phyloP scores from a whole-genome alignment of 2,113 vertebrate genomes.

The Oxyruncus cristatus region DNA sequence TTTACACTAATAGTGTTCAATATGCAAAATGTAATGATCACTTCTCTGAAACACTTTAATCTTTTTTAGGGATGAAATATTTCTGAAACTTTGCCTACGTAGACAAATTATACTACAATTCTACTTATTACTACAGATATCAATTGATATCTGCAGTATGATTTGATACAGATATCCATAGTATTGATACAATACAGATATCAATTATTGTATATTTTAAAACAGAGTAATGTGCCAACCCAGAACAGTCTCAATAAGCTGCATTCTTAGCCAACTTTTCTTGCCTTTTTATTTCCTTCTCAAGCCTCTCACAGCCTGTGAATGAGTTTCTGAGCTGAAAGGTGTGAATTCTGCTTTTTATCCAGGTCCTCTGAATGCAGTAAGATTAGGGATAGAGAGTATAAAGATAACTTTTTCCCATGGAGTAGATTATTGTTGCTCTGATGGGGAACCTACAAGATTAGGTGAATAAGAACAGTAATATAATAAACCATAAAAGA shows the following conservation, averaged over 20 bases:
- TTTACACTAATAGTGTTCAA: background rate
- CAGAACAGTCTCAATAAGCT: background rate
- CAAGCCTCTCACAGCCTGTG: background rate
- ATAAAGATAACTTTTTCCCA: background rate
- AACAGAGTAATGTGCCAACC: background rate
- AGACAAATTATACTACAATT: background rate
- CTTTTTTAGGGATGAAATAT: background rate
- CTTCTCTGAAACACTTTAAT: background rate
- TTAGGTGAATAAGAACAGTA: background rate
- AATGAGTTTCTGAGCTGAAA: background rate
- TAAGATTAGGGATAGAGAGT: background rate
- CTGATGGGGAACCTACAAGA: background rate
- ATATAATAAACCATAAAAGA: background rate
- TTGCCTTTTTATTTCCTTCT: background rate
- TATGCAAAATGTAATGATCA: background rate
- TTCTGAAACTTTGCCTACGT: background rate
- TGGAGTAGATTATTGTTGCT: background rate
- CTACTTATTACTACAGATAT: background rate
- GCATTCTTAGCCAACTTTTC: background rate
- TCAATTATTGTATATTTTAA: background rate
- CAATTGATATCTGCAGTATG: background rate
- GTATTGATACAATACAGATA: background rate
- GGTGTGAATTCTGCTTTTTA: background rate
- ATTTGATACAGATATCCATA: too few species aligned
- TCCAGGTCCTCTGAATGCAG: background rate